Percentiles rank a stretch among this genome's conserved stretches.
Conservation (phyloP, 2,113 vertebrate species). For the Ia io region DNA sequence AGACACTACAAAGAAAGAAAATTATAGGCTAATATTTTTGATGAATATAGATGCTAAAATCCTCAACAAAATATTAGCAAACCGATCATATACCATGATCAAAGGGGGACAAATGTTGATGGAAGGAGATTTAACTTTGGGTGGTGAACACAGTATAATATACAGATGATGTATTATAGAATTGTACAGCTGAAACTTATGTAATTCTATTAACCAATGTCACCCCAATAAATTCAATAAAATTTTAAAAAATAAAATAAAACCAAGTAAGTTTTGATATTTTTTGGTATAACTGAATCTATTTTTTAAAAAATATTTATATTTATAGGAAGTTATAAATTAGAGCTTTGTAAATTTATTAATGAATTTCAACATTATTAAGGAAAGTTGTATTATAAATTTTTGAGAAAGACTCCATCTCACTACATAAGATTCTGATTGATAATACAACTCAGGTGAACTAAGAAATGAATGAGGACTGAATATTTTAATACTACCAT, state of each 20-base stretch:
- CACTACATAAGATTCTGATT: not conserved
- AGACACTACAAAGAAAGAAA: no score
- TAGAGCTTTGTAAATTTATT: not conserved
- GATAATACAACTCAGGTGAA: not conserved
- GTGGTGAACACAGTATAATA: not conserved
- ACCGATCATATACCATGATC: not conserved
- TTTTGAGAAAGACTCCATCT: not conserved
- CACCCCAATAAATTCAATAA: not conserved
- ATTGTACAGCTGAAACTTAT: not conserved
- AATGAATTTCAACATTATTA: not conserved
- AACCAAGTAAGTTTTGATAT: not conserved
- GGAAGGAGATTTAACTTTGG: not conserved
- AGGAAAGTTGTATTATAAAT: not conserved
- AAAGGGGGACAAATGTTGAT: not conserved
- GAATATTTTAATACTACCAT: not conserved
- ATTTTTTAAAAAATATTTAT: not conserved
- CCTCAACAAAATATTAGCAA: no score
- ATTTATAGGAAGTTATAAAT: not conserved
- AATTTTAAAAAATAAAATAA: not conserved
- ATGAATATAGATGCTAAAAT: no score
- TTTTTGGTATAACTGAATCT: not conserved
- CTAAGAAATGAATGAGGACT: not conserved
- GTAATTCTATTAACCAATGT: not conserved
- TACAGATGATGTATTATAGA: not conserved
- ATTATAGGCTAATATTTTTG: no score